Percentiles rank a stretch among this genome's conserved stretches.
phyloP scores from a whole-genome alignment of 2,888 invertebrate species.

The Tanytarsus gracilentus region DNA sequence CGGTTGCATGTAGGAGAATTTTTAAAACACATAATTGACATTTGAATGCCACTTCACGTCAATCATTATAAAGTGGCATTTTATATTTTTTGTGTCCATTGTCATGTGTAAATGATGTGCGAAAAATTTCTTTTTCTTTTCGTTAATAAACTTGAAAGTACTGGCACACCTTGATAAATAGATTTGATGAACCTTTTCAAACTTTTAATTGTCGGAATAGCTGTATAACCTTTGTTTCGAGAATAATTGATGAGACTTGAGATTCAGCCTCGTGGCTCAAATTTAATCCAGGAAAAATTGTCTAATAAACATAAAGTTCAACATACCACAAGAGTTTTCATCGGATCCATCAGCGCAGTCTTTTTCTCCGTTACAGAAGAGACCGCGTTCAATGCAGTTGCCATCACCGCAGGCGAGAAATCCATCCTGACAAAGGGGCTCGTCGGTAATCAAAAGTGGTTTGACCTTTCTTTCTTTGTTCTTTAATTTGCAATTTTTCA shows the following conservation, averaged over 20 bases:
- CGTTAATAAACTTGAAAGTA: slow-evolving; percentile 11
- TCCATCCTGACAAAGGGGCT: slow-evolving; percentile 80
- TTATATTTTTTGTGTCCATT: neutral
- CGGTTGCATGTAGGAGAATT: neutral
- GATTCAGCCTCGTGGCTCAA: too few species aligned
- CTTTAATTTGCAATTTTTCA: slow-evolving; percentile 86
- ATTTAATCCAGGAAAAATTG: neutral
- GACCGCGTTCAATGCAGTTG: slow-evolving; percentile 75
- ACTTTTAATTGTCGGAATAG: too few species aligned
- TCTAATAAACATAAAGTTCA: neutral
- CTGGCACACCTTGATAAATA: neutral
- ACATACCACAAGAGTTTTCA: slow-evolving; percentile 83
- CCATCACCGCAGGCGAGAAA: slow-evolving; percentile 81
- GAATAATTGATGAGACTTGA: too few species aligned
- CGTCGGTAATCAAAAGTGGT: slow-evolving; percentile 79
- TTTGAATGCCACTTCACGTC: neutral
- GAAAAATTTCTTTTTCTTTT: too few species aligned
- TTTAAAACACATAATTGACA: neutral
- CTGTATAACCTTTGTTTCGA: too few species aligned
- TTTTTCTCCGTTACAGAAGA: slow-evolving; percentile 88
- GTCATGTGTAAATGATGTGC: neutral
- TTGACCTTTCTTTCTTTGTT: slow-evolving; percentile 82
- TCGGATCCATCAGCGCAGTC: slow-evolving; percentile 84
- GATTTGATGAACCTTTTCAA: too few species aligned
- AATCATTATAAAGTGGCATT: too few species aligned